phyloP scores from a whole-genome alignment of 1,140 invertebrate genomes.

The Batillaria attramentaria region DNA sequence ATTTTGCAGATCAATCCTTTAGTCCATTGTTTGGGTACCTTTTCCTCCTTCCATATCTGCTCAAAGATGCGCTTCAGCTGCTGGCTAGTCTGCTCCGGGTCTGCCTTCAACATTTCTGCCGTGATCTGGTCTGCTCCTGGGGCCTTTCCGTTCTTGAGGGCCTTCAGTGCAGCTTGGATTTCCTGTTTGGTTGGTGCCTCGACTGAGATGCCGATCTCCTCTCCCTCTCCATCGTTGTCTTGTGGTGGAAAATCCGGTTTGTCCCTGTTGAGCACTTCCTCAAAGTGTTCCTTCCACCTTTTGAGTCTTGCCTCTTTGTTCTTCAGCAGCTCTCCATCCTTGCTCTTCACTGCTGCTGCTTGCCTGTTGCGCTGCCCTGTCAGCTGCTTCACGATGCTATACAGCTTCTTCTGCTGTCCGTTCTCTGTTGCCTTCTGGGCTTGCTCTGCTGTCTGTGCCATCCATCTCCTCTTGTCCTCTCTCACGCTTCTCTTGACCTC shows the following conservation, averaged over 20 bases:
- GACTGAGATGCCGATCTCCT: not conserved
- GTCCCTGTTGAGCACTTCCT: constrained; percentile 3
- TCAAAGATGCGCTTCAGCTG: not conserved
- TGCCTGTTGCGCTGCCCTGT: not conserved
- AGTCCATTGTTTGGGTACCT: not conserved
- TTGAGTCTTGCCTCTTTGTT: not conserved
- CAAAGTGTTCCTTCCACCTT: constrained; percentile 4
- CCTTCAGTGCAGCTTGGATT: not conserved
- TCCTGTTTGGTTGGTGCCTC: not conserved
- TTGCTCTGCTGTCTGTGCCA: not conserved
- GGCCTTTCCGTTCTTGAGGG: not conserved
- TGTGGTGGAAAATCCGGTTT: not conserved
- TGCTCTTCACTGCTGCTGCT: not conserved
- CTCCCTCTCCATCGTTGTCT: not conserved
- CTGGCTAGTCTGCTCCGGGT: not conserved
- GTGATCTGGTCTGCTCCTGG: not conserved
- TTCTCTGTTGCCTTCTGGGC: not conserved
- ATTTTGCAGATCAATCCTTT: not conserved
- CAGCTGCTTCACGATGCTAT: not conserved
- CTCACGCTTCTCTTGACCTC: not conserved
- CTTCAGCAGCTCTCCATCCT: too few relatives aligned
- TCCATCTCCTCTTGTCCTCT: not conserved
- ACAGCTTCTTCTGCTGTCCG: not conserved
- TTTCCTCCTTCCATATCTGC: not conserved
- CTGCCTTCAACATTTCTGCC: not conserved